Conservation (phyloP, 2,888 invertebrate species). For the Idaea dimidiata region DNA sequence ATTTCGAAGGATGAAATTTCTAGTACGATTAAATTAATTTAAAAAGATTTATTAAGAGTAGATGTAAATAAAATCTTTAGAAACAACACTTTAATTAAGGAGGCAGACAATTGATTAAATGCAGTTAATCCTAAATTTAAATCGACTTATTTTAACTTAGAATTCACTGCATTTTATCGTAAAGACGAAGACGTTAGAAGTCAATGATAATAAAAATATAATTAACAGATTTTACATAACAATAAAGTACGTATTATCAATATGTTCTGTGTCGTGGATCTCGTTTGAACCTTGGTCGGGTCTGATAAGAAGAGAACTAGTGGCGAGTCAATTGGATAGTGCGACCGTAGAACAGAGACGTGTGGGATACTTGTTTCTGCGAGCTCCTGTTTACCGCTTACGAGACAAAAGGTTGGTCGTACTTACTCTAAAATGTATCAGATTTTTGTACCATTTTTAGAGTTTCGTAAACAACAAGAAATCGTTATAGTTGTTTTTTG, state of each 20-base stretch:
- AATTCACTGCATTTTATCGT: background rate
- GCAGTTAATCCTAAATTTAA: too few relatives aligned
- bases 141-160: too few relatives aligned
- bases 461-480: too few relatives aligned
- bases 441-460: too few relatives aligned
- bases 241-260: background rate
- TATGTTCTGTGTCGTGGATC: background rate
- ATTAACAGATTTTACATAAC: background rate
- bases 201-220: background rate
- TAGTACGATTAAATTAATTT: too few relatives aligned
- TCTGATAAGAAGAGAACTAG: background rate
- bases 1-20: too few relatives aligned
- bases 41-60: too few relatives aligned
- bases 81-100: too few relatives aligned
- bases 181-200: background rate
- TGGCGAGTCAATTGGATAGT: background rate
- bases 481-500: too few relatives aligned
- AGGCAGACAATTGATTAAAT: too few relatives aligned
- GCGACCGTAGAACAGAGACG: background rate
- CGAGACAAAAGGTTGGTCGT: background rate
- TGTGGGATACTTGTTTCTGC: background rate
- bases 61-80: too few relatives aligned
- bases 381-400: background rate
- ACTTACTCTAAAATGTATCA: background rate
- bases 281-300: background rate